Evolutionary conservation across 2,888 invertebrate species (phyloP), one percentile per base, ranked within the genome.

Genomic region (Synergus japonicus): DNA sequence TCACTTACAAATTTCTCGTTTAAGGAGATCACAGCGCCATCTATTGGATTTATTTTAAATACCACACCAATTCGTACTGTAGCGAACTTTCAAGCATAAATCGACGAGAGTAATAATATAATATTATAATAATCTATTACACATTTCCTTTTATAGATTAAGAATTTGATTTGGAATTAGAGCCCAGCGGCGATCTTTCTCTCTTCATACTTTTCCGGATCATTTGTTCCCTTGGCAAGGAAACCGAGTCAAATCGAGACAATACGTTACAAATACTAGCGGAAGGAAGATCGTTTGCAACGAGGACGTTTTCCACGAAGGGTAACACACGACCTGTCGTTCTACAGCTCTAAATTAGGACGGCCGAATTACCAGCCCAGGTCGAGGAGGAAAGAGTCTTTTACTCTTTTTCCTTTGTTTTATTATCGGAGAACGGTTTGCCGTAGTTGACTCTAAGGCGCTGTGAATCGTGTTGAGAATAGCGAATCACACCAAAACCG

Each of bases 391-490:
- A 69, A 18, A 22, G n/a, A 22, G 60, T 69, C 22, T 63, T 76
- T 29, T 29, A 3, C 29, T 29, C 29, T 29, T 29, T 29, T 66
- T 79, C 78, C 78, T 83, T 83, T 78, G 78, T 78, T 81, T 81
- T 81, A 44, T 49, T 78, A 81, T 83, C 79, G 78, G 49, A 78
- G 41, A 78, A 79, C 64, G 67, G 81, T 78, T 76, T 29, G 76
- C 65, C 58, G 78, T 76, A 76, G 63, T 60, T 65, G 77, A 79
- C 44, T 66, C 78, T 78, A 79, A 78, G 79, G 79, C 76, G 79
- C 79, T 81, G 65, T 37, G 64, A 67, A 83, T 81, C 82, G 81
- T 82, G 82, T 77, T 77, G 76, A 43, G 78, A 82, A 82, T 82
- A 44, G 63, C 37, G 76, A 73, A 79, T 77, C 79, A 77, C 60